These are phyloP conservation scores for Donacobius atricapilla DNA, from an alignment of 2,113 vertebrate species.

Conservation along the genomic window DNA sequence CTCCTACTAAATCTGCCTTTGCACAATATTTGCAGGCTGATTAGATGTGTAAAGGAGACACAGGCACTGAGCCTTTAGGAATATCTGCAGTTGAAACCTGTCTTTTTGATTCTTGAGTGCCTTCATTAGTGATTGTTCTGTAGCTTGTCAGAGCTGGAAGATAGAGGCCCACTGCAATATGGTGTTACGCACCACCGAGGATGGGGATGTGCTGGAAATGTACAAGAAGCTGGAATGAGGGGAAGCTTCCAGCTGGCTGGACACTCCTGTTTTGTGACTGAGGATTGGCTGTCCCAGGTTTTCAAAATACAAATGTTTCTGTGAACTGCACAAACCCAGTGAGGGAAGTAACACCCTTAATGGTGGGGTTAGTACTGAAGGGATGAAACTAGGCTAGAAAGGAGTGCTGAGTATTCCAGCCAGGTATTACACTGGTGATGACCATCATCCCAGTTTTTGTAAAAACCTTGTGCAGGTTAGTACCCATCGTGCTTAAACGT, in stretches of 20 bases:
- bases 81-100: not conserved
- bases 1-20: not conserved
- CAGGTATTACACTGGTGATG: not conserved
- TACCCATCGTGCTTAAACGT: fast-evolving
- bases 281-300: not conserved
- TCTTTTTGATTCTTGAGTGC: not conserved
- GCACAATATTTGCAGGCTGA: not conserved
- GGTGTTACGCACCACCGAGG: not conserved
- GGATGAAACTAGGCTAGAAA: not conserved
- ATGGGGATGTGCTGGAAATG: not conserved
- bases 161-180: not conserved
- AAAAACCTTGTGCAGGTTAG: not conserved
- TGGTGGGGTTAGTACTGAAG: not conserved
- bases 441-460: not conserved
- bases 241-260: not conserved
- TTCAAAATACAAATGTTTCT: not conserved
- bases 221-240: not conserved
- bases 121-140: not conserved
- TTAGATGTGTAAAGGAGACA: not conserved
- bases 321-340: not conserved
- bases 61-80: not conserved
- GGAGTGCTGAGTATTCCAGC: not conserved
- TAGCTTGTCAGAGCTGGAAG: not conserved
- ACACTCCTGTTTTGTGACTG: not conserved
- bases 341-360: not conserved